phyloP scores from a whole-genome alignment of 2,888 invertebrate species.

The Lordiphosa fenestrarum region DNA sequence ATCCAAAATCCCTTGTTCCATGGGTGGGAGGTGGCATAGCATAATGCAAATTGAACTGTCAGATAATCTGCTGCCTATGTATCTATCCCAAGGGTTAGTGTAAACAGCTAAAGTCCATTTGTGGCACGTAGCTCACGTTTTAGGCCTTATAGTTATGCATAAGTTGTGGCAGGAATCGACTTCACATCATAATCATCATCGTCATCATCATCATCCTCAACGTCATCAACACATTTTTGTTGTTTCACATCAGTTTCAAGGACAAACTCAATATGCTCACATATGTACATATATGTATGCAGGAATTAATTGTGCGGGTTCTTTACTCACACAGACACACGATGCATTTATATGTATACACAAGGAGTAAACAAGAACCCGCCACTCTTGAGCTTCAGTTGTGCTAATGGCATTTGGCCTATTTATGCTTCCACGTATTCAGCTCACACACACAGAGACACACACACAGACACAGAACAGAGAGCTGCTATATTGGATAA shows the following conservation, averaged over 20 bases:
- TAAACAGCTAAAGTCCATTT: conserved; percentile 34
- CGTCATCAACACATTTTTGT: conserved; percentile 15
- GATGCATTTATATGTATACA: conserved; percentile 27
- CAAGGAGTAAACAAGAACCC: conserved; percentile 48
- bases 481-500: conserved; percentile 57
- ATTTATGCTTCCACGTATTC: conserved; percentile 76
- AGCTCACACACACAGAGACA: conserved; percentile 3
- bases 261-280: conserved; percentile 51
- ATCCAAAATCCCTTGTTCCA: too few species aligned
- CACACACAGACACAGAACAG: conserved; percentile 7
- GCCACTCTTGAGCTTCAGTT: conserved; percentile 28
- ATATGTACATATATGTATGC: conserved; percentile 20
- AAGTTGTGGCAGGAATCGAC: too few species aligned
- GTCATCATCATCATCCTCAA: conserved; percentile 19
- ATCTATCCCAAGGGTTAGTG: background rate
- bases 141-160: conserved; percentile 9
- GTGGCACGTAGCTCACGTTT: conserved; percentile 50
- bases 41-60: conserved; percentile 8
- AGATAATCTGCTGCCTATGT: background rate
- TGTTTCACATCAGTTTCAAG: conserved; percentile 69
- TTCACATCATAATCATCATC: conserved; percentile 13
- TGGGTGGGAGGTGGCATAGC: background rate
- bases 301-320: conserved; percentile 70
- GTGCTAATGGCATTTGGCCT: conserved; percentile 78
- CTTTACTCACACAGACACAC: conserved; percentile 36